Conservation (phyloP, 2,888 invertebrate species). For the Pandemis corylana region DNA sequence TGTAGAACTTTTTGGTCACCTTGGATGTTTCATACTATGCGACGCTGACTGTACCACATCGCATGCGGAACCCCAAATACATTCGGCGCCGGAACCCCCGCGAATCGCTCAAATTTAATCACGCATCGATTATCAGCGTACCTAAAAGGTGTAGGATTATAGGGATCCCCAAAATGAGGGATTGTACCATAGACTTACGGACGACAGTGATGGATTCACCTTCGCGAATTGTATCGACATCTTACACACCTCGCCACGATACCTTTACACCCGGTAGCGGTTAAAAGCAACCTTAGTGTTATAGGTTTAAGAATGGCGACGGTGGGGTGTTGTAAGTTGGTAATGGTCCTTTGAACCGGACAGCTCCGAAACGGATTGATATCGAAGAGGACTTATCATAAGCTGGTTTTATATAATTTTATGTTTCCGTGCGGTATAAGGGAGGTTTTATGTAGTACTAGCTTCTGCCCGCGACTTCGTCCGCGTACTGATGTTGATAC, state of each 20-base stretch:
- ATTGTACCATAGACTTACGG: constrained; percentile 56
- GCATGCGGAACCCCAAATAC: constrained; percentile 4
- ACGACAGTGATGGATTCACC: constrained; percentile 70
- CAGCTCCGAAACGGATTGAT: constrained; percentile 53
- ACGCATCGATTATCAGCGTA: constrained; percentile 43
- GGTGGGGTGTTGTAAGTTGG: neutral
- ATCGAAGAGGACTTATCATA: constrained; percentile 57
- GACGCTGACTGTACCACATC: too few species aligned
- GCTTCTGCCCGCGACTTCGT: too few species aligned
- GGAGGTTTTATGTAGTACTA: neutral
- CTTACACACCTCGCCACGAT: constrained; percentile 48
- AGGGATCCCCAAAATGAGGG: constrained; percentile 52
- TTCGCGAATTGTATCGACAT: constrained; percentile 50
- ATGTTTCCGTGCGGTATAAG: neutral
- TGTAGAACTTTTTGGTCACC: too few species aligned
- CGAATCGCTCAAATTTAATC: constrained; percentile 36
- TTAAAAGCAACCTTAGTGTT: constrained; percentile 26
- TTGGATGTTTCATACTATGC: too few species aligned
- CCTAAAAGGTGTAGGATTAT: constrained; percentile 50
- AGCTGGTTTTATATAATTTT: constrained; percentile 45
- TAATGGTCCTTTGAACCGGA: constrained; percentile 41
- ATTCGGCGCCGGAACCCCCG: constrained; percentile 1
- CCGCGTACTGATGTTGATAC: too few species aligned
- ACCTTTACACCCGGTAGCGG: constrained; percentile 32
- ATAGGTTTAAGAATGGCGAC: neutral